Evolutionary conservation across 2,797 vertebrate genomes (phyloP).

Genomic region (Nasua narica): DNA sequence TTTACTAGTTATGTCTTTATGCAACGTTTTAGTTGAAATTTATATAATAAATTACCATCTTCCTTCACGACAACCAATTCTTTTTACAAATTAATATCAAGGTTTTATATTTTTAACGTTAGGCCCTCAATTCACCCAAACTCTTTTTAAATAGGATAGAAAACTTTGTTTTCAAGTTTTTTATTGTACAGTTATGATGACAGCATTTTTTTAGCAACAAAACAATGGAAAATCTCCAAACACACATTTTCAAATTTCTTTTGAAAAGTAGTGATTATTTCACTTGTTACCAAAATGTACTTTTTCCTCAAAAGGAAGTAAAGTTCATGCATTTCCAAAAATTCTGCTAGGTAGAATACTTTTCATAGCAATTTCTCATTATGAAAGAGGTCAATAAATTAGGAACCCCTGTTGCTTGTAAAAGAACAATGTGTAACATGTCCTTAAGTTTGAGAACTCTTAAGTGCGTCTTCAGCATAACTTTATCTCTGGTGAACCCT

Average conservation of each 20-base stretch:
- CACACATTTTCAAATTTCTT: neutral
- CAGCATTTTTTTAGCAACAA: neutral
- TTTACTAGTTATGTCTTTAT: neutral
- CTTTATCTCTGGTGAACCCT: neutral
- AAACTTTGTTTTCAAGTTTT: neutral
- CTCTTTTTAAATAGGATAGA: neutral
- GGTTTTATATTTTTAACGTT: neutral
- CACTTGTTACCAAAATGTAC: neutral
- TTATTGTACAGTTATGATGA: neutral
- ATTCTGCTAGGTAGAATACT: neutral
- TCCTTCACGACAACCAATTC: neutral
- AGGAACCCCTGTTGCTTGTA: neutral
- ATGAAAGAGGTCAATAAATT: neutral
- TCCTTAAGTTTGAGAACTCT: neutral
- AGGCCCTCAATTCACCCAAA: neutral
- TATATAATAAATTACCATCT: neutral
- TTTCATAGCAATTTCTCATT: neutral
- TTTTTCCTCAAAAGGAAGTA: neutral
- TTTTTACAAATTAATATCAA: neutral
- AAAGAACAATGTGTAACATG: neutral
- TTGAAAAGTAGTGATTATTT: neutral
- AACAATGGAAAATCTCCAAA: neutral
- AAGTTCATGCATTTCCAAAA: neutral
- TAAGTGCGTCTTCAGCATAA: neutral
- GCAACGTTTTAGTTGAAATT: neutral